These are phyloP conservation scores for Lumbricus terrestris DNA, from an alignment of 2,888 invertebrate genomes.

Conservation along the genomic window DNA sequence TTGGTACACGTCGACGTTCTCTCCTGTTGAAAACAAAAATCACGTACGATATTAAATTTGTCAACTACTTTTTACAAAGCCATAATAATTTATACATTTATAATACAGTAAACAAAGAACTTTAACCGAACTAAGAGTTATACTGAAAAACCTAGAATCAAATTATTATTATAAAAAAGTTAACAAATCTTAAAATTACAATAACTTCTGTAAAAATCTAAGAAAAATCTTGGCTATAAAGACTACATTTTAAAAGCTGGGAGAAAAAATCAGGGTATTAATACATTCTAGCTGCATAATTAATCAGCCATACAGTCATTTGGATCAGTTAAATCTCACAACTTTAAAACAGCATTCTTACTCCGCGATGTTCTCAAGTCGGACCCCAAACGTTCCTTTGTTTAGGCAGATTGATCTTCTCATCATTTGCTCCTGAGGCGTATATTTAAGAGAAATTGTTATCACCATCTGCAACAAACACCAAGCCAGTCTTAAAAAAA, in stretches of 20 bases:
- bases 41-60: not conserved
- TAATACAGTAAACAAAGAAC: too few relatives aligned
- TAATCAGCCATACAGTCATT: too few relatives aligned
- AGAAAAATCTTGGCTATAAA: too few relatives aligned
- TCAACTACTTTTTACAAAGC: not conserved
- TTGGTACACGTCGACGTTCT: constrained; percentile 66
- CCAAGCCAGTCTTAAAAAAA: not conserved
- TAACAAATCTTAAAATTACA: too few relatives aligned
- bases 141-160: too few relatives aligned
- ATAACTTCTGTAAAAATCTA: too few relatives aligned
- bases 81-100: too few relatives aligned
- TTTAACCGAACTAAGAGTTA: too few relatives aligned
- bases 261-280: too few relatives aligned
- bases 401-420: constrained; percentile 82
- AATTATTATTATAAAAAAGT: too few relatives aligned
- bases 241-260: too few relatives aligned
- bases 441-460: constrained; percentile 73
- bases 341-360: constrained; percentile 61
- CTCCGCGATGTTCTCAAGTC: constrained; percentile 86
- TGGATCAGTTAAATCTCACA: not conserved
- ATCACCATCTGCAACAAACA: constrained; percentile 62
- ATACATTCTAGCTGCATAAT: too few relatives aligned
- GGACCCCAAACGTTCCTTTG: constrained; percentile 85
- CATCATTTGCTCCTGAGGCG: constrained; percentile 80
- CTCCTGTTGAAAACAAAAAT: constrained; percentile 32